Base-by-base conservation (phyloP, 2,888 invertebrate genomes). In the Encarsia formosa region DNA sequence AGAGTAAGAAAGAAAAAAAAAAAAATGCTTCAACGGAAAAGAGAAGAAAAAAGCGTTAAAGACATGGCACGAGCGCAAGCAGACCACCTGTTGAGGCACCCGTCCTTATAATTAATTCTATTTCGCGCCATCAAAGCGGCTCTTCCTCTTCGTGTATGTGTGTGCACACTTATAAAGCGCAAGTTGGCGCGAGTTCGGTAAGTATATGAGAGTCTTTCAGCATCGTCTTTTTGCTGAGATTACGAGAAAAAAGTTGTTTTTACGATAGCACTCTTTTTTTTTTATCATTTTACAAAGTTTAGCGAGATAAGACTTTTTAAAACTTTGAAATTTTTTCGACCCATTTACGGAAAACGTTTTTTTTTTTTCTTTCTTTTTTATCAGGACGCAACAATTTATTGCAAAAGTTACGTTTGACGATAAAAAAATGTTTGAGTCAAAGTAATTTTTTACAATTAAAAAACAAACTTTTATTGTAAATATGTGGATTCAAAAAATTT, bases 31-130 rank as follows among this genome's bases (percentile, higher is more conserved):
- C 35, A 9, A 16, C 8, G 35, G 9, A 2, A 35, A 35, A 16
- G 35, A 35, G 35, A 9, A 15, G 13, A 35, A 13, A 15, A 8
- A 29, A 13, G 29, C 29, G 13, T 29, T 29, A 29, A 29, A 8
- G 8, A 13, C 29, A 29, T 13, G 8, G 29, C 29, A 29, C 29
- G 8, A 29, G 29, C 13, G 8, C 29, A 29, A 29, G 29, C 29
- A 13, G 13, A 9, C 71, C 71, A 72, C 71, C 71, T 72, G 71
- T 72, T 72, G 71, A 72, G 63, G 66, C 64, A 64, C 62, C 63
- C 67, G 64, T 63, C 63, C 68, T 70, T 67, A 71, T 72, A 72
- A 72, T 72, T 72, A 72, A 72, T 72, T 71, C 70, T 65, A 70
- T 71, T 70, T 70, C 67, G 65, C 69, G 68, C 70, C 67, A 65